Percentiles rank a stretch among this genome's conserved stretches.
These are phyloP conservation scores for Chaetophractus vellerosus DNA, from an alignment of 2,797 vertebrate genomes.

Conservation along the genomic window DNA sequence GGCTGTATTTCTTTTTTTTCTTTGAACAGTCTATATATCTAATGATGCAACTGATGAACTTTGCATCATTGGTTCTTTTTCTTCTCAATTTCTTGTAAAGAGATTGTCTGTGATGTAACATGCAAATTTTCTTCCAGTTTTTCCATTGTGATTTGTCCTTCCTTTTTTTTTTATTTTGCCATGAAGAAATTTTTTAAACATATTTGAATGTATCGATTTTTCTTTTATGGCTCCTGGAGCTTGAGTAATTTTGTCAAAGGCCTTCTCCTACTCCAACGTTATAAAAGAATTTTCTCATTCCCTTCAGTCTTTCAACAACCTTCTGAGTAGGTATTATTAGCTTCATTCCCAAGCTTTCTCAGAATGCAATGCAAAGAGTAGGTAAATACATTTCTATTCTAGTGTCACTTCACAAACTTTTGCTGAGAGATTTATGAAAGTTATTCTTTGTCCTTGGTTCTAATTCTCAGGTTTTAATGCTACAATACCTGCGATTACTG, in stretches of 20 bases:
- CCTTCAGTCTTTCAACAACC: background rate
- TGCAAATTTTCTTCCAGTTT: background rate
- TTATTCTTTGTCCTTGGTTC: background rate
- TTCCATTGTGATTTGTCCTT: conserved; percentile 34
- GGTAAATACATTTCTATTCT: conserved; percentile 5
- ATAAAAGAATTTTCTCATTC: background rate
- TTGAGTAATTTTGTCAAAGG: background rate
- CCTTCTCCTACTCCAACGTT: background rate
- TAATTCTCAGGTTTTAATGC: conserved; percentile 37
- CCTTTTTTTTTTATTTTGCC: background rate
- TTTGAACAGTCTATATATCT: background rate
- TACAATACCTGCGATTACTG: background rate
- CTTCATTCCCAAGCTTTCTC: conserved; percentile 12
- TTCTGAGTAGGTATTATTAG: background rate
- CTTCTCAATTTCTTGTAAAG: conserved; percentile 65
- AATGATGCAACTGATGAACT: background rate
- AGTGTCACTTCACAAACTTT: background rate
- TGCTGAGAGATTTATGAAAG: background rate
- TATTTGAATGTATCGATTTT: background rate
- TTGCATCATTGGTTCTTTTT: conserved; percentile 3
- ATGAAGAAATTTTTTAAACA: background rate
- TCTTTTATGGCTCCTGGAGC: background rate
- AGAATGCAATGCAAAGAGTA: background rate
- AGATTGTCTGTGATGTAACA: background rate
- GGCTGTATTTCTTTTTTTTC: background rate